Percentiles rank a stretch among this genome's conserved stretches.
phyloP scores from a whole-genome alignment of 1,140 invertebrate species.

The Drosophila elegans region DNA sequence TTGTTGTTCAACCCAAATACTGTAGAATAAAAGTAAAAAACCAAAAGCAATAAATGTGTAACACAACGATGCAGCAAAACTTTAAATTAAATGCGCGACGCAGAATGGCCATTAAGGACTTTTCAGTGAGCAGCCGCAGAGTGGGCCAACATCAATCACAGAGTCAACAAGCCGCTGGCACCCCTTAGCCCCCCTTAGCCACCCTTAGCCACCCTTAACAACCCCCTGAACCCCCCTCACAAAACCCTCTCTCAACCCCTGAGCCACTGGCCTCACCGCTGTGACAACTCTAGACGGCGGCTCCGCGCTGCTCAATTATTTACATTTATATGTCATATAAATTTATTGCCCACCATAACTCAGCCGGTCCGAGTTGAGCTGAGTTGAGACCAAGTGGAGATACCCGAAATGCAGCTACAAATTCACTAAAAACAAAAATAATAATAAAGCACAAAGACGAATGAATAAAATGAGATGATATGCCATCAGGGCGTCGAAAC shows the following conservation, averaged over 20 bases:
- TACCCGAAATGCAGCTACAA: constrained; percentile 78
- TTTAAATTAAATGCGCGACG: constrained; percentile 68
- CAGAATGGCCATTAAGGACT: constrained; percentile 68
- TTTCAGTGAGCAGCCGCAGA: constrained; percentile 48
- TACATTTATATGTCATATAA: constrained; percentile 83
- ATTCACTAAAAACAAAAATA: constrained; percentile 58
- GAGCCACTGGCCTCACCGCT: constrained; percentile 36
- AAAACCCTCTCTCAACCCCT: constrained; percentile 6
- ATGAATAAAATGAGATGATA: constrained; percentile 13
- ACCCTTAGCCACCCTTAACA: too few relatives aligned
- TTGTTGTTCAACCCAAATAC: background rate
- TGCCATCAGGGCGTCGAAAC: background rate
- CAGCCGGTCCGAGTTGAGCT: constrained; percentile 35
- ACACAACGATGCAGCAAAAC: constrained; percentile 53
- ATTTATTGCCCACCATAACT: constrained; percentile 78
- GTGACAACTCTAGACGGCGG: constrained; percentile 58
- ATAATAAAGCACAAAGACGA: constrained; percentile 42
- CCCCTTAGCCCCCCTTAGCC: constrained; percentile 14
- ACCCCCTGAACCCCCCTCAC: too few relatives aligned
- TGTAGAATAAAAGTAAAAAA: constrained; percentile 10
- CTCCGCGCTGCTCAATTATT: constrained; percentile 74
- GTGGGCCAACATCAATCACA: constrained; percentile 52
- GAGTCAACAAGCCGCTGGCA: constrained; percentile 53
- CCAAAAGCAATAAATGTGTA: constrained; percentile 35
- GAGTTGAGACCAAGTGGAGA: constrained; percentile 50